phyloP scores from a whole-genome alignment of 2,888 invertebrate species.

The Tipula vernalis region DNA sequence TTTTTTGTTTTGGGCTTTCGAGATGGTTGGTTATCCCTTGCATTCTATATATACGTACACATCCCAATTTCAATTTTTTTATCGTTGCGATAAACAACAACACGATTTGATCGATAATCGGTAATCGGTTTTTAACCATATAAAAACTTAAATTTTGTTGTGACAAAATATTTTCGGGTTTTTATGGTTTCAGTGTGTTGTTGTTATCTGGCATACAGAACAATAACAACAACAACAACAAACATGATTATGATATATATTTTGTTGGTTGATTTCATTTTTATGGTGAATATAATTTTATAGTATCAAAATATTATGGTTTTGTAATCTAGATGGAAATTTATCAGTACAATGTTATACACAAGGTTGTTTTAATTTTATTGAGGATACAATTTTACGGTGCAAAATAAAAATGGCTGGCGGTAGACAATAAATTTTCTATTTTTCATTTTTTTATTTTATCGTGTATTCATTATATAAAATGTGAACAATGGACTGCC shows the following conservation, averaged over 20 bases:
- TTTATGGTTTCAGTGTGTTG: background rate
- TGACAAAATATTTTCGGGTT: background rate
- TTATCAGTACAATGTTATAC: background rate
- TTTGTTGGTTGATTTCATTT: background rate
- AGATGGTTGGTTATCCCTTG: background rate
- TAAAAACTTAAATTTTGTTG: background rate
- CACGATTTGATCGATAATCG: background rate
- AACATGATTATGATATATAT: background rate
- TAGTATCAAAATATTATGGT: background rate
- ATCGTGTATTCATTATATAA: background rate
- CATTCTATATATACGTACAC: background rate
- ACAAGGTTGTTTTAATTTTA: background rate
- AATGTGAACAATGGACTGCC: background rate
- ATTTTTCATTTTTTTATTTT: background rate
- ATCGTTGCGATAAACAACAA: background rate
- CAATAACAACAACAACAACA: background rate
- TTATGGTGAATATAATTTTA: background rate
- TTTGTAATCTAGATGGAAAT: background rate
- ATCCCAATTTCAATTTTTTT: background rate
- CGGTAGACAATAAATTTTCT: background rate
- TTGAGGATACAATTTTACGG: background rate
- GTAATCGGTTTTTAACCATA: background rate
- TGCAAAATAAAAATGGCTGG: background rate
- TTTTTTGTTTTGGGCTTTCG: background rate
- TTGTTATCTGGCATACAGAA: background rate